phyloP scores from a whole-genome alignment of 2,797 vertebrate genomes.

The Centropyge bicolor region DNA sequence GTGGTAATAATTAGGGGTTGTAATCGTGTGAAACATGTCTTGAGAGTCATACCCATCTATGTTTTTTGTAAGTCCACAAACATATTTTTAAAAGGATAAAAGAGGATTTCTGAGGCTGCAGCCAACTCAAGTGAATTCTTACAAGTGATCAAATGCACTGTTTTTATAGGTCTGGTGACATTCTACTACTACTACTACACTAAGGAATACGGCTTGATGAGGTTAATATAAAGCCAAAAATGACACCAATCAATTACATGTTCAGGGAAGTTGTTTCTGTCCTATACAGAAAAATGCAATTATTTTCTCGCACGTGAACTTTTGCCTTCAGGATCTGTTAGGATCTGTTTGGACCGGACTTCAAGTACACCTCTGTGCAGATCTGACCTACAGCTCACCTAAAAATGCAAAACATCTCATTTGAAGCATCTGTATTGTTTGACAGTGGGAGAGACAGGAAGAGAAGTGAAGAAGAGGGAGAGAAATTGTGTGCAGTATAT shows the following conservation, averaged over 20 bases:
- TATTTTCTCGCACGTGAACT: slow-evolving; percentile 20
- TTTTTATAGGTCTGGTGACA: neutral
- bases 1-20: slow-evolving; percentile 1
- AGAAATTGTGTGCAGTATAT: slow-evolving; percentile 28
- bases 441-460: neutral
- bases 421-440: slow-evolving; percentile 32
- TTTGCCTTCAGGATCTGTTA: slow-evolving; percentile 29
- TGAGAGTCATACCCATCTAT: neutral
- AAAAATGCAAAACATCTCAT: slow-evolving; percentile 48
- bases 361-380: slow-evolving; percentile 49
- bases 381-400: slow-evolving; percentile 36
- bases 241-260: neutral
- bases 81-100: neutral
- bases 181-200: neutral
- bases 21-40: neutral
- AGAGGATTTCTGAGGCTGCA: neutral
- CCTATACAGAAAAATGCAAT: slow-evolving; percentile 1
- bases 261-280: neutral
- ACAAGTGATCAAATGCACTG: neutral
- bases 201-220: neutral
- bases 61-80: neutral
- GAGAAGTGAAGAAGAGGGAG: neutral
- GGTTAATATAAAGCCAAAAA: neutral
- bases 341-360: slow-evolving; percentile 47
- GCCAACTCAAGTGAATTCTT: neutral